Evolutionary conservation across 2,797 vertebrate species (phyloP), one percentile per base, ranked within the genome.

Genomic region (Acropternis orthonyx): DNA sequence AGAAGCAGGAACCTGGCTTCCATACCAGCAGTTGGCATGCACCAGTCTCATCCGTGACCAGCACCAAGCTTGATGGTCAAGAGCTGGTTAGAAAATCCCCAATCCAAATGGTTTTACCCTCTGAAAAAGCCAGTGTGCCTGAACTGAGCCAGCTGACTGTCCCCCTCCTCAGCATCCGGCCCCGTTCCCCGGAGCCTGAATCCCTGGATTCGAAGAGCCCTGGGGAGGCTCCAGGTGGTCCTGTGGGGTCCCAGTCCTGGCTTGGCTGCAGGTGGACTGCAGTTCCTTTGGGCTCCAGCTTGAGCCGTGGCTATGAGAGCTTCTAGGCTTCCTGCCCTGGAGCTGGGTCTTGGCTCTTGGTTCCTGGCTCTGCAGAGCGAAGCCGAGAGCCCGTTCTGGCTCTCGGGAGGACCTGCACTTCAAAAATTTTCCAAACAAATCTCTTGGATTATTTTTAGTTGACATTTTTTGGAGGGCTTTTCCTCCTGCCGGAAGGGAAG

Each of bases 381-480:
- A 79, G 82, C 65, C 0, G 0, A 85, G 72, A 94, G 89, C 58
- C 76, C 0, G 6, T 85, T 84, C 72, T 80, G 88, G 91, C 89
- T 91, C 94, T 88, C 0, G 0, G 69, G 66, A 93, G 85, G 83
- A 95, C 79, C 85, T 27, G 39, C 2, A 14, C 83, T 93, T 81
- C 84, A 63, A 73, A 71, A 87, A 92, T 95, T 96, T 96, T 96
- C 93, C 92, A 95, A 90, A 94, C 83, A 95, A 92, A 93, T 95
- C 88, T 90, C 63, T 93, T 36, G 67, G 88, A 87, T 94, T 86
- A 82, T 93, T 95, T 92, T 77, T 93, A 93, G 67, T 85, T 88
- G 92, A 96, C 80, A 20, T 92, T 85, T 96, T 71, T 92, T 95
- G 80, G 92, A 91, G 76, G 43, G 20, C 4, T 89, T 95, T 94